Base-by-base conservation (phyloP, 2,113 vertebrate species). In the Lagopus leucura region DNA sequence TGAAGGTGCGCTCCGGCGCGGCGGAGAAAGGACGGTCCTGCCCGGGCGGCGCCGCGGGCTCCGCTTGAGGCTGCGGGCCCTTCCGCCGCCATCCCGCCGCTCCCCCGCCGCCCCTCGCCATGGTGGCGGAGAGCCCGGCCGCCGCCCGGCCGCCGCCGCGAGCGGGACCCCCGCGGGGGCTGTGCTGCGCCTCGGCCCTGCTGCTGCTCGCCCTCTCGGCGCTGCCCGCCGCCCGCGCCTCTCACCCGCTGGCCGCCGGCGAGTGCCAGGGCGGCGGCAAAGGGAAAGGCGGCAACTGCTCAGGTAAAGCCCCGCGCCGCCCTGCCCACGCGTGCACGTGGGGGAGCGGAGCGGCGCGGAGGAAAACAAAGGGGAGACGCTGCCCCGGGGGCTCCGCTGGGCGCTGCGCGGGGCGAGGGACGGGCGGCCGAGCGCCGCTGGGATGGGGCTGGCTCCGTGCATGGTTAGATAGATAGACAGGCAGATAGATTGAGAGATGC, bases 201-300 rank as follows among this genome's bases (percentile, higher is more conserved):
- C 96, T 97, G 73, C 82, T 97, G 84, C 95, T 98, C 81, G 86
- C 92, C 94, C 96, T 97, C 90, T 95, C 94, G 72, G 64, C 93
- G 42, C 94, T 97, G 90, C 97, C 96, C 71, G 95, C 94, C 79
- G 96, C 89, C 60, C 96, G 93, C 25, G 97, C 97, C 47, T 98
- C 98, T 3, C 98, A 98, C 70, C 97, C 97, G 2, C 92, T 97
- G 91, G 97, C 97, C 96, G 95, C 76, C 78, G 55, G 97, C n/a
- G 98, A 97, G 94, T 97, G 98, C 93, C 96, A 92, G 76, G 65
- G 92, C 89, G 64, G 89, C 83, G 87, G 81, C 93, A 98, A 98
- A 93, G 97, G 96, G 79, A 98, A 97, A 89, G 97, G 98, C 71
- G 54, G 67, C 94, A 96, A 96, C 94, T 98, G 98, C 93, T 97